These are phyloP conservation scores for Paraplagusia blochii DNA, from an alignment of 2,113 vertebrate species.

Conservation along the genomic window DNA sequence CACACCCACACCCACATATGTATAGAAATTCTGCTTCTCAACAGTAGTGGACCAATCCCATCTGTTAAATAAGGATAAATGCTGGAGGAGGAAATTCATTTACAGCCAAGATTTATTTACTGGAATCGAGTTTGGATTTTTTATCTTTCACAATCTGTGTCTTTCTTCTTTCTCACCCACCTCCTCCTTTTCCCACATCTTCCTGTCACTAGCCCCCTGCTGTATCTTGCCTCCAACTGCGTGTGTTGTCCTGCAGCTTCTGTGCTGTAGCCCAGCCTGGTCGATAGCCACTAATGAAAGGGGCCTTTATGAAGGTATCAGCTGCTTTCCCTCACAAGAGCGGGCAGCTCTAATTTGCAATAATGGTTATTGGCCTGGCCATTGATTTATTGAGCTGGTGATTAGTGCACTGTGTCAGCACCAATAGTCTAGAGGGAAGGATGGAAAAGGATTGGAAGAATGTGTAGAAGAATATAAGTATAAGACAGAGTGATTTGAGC, in stretches of 20 bases:
- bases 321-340: constrained; percentile 54
- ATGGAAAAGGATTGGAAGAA: not conserved
- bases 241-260: constrained; percentile 37
- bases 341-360: constrained; percentile 54
- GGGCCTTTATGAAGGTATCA: constrained; percentile 63
- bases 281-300: constrained; percentile 64
- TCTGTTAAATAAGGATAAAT: constrained; percentile 57
- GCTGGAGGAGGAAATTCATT: constrained; percentile 50
- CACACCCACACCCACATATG: constrained; percentile 4
- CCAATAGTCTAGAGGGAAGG: not conserved
- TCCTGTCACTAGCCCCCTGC: not conserved
- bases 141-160: constrained; percentile 29
- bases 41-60: constrained; percentile 46
- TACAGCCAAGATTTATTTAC: constrained; percentile 63
- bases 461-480: not conserved
- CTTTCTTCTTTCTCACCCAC: constrained; percentile 4
- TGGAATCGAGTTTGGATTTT: constrained; percentile 55
- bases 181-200: not conserved
- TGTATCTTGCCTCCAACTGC: constrained; percentile 5
- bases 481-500: too few species aligned
- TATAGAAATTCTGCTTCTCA: constrained; percentile 32
- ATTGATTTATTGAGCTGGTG: constrained; percentile 58
- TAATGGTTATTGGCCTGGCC: constrained; percentile 57
- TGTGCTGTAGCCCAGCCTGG: constrained; percentile 18
- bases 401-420: constrained; percentile 58